Evolutionary conservation across 2,113 vertebrate genomes (phyloP).

Genomic region (Plestiodon gilberti): DNA sequence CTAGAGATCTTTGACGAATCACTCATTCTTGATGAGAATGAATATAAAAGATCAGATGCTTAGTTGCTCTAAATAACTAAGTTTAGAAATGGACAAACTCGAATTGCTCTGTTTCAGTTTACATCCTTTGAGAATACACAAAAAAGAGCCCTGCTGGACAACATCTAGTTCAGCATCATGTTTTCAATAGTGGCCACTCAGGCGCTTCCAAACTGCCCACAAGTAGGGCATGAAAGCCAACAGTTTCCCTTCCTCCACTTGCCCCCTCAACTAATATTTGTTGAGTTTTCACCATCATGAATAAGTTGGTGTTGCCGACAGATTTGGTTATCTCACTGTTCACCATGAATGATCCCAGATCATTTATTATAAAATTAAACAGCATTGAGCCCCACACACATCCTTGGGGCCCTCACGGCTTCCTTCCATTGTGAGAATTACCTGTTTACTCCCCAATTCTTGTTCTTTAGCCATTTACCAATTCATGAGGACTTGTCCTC

Average conservation of each 20-base stretch:
- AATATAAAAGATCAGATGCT: rapidly evolving
- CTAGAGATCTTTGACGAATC: neutral
- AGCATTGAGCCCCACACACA: neutral
- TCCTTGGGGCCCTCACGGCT: neutral
- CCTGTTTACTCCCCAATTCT: neutral
- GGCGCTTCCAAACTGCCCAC: no score
- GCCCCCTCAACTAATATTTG: neutral
- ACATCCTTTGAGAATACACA: neutral
- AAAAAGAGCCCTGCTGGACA: neutral
- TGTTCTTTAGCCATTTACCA: neutral
- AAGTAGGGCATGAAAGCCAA: neutral
- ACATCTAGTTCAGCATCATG: neutral
- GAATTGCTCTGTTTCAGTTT: neutral
- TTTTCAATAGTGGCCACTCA: no score
- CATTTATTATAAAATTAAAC: neutral
- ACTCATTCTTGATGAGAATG: neutral
- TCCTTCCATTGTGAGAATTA: neutral
- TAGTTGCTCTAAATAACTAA: neutral
- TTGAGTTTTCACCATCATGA: neutral
- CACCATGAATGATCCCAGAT: neutral
- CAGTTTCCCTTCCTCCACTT: no score
- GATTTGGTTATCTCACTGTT: neutral
- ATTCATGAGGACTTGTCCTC: neutral
- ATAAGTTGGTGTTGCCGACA: neutral
- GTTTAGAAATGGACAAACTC: neutral